A percentile compares a stretch with the other conserved stretches of the same genome.
Conservation (phyloP, 2,888 invertebrate genomes). For the Anthoptus insignis region DNA sequence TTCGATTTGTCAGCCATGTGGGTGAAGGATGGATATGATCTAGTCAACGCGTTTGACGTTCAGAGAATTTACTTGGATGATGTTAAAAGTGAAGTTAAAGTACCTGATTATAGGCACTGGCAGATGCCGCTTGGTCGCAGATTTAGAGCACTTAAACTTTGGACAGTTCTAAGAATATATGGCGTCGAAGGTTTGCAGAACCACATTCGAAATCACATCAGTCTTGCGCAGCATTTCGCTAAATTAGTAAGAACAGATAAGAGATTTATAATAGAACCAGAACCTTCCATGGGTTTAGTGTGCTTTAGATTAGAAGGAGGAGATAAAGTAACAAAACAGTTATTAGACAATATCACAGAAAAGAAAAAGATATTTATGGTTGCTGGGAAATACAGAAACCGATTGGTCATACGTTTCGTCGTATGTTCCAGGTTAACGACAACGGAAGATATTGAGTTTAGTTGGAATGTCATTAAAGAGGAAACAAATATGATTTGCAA, state of each 20-base stretch:
- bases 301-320: slow-evolving; percentile 95
- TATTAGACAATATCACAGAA: slow-evolving; percentile 91
- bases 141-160: slow-evolving; percentile 97
- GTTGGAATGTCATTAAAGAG: slow-evolving; percentile 89
- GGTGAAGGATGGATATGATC: slow-evolving; percentile 93
- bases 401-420: slow-evolving; percentile 93
- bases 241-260: slow-evolving; percentile 89
- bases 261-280: slow-evolving; percentile 93
- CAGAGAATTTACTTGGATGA: slow-evolving; percentile 94
- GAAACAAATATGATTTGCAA: slow-evolving; percentile 76
- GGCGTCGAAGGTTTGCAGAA: slow-evolving; percentile 93
- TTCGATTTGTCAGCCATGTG: slow-evolving; percentile 98
- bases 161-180: slow-evolving; percentile 95
- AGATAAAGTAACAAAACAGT: slow-evolving; percentile 89
- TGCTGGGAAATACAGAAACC: slow-evolving; percentile 90
- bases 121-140: slow-evolving; percentile 95
- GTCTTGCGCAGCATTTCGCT: slow-evolving; percentile 93
- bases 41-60: slow-evolving; percentile 96
- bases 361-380: slow-evolving; percentile 94
- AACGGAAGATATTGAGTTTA: slow-evolving; percentile 91
- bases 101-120: slow-evolving; percentile 92
- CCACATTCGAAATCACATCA: slow-evolving; percentile 92
- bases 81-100: slow-evolving; percentile 86
- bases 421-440: slow-evolving; percentile 92
- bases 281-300: slow-evolving; percentile 93